Conservation (phyloP, 1,140 invertebrate species). For the Lasioglossum baleicum region DNA sequence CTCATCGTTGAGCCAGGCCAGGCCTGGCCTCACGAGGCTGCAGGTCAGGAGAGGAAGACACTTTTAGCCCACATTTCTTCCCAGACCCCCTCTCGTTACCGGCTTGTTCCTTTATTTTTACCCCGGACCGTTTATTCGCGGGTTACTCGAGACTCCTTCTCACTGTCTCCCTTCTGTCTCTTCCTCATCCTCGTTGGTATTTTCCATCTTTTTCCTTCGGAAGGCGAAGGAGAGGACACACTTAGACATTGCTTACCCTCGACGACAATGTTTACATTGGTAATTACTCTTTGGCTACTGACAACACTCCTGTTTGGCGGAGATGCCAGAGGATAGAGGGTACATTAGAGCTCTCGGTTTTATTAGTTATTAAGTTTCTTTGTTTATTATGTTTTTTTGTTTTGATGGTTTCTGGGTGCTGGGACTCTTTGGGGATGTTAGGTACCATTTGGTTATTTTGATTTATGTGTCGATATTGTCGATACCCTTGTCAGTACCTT, state of each 20-base stretch:
- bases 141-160: background rate
- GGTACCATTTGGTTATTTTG: no score
- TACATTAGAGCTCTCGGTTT: no score
- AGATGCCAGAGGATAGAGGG: no score
- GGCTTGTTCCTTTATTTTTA: slow-evolving; percentile 60
- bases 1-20: slow-evolving; percentile 73
- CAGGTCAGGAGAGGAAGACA: slow-evolving; percentile 75
- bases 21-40: slow-evolving; percentile 69
- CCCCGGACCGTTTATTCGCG: slow-evolving; percentile 53
- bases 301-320: no score
- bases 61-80: slow-evolving; percentile 76
- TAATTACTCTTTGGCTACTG: background rate
- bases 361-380: no score
- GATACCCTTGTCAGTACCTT: no score
- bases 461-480: no score
- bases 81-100: slow-evolving; percentile 39
- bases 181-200: background rate
- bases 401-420: no score
- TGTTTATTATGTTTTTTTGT: no score
- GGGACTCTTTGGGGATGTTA: no score
- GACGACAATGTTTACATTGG: background rate
- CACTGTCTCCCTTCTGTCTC: background rate
- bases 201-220: background rate
- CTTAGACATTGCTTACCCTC: no score
- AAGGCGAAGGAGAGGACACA: no score